These are phyloP conservation scores for Sula dactylatra DNA, from an alignment of 2,113 vertebrate genomes.

Conservation along the genomic window DNA sequence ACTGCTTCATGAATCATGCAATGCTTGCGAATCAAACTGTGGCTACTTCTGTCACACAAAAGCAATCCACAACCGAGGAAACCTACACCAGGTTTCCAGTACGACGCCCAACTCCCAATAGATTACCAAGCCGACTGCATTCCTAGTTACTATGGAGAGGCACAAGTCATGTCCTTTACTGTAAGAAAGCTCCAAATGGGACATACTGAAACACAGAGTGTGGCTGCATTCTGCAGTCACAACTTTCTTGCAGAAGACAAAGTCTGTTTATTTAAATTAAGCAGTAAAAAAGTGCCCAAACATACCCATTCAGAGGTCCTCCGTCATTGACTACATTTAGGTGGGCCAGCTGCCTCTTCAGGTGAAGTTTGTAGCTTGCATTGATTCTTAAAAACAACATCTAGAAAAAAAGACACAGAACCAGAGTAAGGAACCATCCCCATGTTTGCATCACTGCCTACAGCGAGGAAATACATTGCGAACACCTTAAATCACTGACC, in stretches of 20 bases:
- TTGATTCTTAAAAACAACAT: constrained; percentile 95
- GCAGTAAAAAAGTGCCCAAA: not conserved
- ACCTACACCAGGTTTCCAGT: not conserved
- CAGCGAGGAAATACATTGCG: not conserved
- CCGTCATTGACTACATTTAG: constrained; percentile 93
- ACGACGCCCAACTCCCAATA: not conserved
- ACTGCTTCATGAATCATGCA: not conserved
- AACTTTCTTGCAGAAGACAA: not conserved
- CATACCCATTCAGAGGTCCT: constrained; percentile 93
- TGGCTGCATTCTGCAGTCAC: not conserved
- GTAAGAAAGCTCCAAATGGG: not conserved
- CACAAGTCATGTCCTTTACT: not conserved
- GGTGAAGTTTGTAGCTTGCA: constrained; percentile 89
- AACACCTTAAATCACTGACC: not conserved
- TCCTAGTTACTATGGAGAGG: not conserved
- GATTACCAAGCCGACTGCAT: not conserved
- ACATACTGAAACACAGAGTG: accelerated
- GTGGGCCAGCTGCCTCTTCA: constrained; percentile 92
- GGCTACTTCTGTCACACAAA: not conserved
- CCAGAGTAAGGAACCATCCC: not conserved
- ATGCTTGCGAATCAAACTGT: not conserved
- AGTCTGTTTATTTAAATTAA: not conserved
- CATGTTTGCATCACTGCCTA: accelerated
- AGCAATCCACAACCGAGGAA: not conserved
- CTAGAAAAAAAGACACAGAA: constrained; percentile 67